A percentile compares a stretch with the other conserved stretches of the same genome.
Conservation (phyloP, 2,888 invertebrate genomes). For the Orchesellides sinensis region DNA sequence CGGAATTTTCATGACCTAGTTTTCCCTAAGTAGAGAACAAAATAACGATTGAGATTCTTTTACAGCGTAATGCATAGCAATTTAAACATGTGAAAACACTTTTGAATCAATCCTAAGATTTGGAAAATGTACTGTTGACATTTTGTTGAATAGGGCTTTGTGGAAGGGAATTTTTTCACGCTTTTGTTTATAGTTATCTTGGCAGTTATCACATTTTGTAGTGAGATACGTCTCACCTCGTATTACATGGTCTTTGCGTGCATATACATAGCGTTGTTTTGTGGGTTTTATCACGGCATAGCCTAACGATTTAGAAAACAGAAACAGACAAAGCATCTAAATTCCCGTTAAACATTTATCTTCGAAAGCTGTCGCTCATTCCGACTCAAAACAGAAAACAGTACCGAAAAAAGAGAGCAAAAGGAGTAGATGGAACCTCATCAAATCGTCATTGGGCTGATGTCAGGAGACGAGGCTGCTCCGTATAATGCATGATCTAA, state of each 20-base stretch:
- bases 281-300: background rate
- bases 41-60: background rate
- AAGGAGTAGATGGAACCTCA: background rate
- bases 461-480: background rate
- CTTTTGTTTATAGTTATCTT: conserved; percentile 14
- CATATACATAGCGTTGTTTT: background rate
- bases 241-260: background rate
- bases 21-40: background rate
- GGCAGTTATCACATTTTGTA: conserved; percentile 39
- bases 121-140: conserved; percentile 37
- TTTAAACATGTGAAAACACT: background rate
- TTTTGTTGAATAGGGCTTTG: conserved; percentile 30
- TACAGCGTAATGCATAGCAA: background rate
- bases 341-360: conserved; percentile 23
- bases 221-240: background rate
- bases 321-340: conserved; percentile 24
- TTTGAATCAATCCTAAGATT: conserved; percentile 34
- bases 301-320: too few relatives aligned
- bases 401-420: background rate
- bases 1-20: background rate
- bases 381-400: background rate
- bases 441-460: background rate
- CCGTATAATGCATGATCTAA: background rate
- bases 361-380: conserved; percentile 41
- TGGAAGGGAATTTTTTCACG: conserved; percentile 4